Conservation (phyloP, 2,113 vertebrate species). For the Xiphorhynchus elegans region DNA sequence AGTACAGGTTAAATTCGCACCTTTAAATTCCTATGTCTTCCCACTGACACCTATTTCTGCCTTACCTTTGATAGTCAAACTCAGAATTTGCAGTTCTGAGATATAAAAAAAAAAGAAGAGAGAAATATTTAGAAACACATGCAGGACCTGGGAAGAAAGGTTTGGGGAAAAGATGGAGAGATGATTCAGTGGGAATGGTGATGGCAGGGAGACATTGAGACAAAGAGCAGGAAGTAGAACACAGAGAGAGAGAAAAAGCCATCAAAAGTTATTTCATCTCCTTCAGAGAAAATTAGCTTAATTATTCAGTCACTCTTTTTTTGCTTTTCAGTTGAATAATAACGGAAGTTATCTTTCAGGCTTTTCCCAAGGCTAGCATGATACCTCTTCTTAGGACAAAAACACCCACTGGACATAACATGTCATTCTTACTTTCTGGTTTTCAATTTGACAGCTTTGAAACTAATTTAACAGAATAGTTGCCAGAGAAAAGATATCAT, state of each 20-base stretch:
- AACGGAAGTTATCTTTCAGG: not conserved
- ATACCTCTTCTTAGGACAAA: conserved; percentile 45
- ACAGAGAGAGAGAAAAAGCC: not conserved
- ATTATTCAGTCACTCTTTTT: conserved; percentile 1
- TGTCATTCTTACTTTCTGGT: not conserved
- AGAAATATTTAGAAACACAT: not conserved
- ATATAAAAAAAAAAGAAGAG: not conserved
- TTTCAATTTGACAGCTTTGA: conserved; percentile 13
- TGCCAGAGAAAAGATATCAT: conserved; percentile 1
- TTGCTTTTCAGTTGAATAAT: not conserved
- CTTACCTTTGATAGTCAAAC: not conserved
- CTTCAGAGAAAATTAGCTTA: not conserved
- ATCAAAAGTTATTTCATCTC: not conserved
- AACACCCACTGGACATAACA: conserved; percentile 15
- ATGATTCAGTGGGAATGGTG: not conserved
- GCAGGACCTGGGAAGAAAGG: not conserved
- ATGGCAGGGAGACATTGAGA: not conserved
- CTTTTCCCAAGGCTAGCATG: conserved; percentile 13
- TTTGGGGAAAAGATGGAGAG: not conserved
- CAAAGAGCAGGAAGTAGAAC: not conserved
- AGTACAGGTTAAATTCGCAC: not conserved
- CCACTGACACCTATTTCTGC: not conserved
- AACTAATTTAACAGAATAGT: not conserved
- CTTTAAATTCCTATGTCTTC: not conserved
- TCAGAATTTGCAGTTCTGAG: not conserved